phyloP scores from a whole-genome alignment of 2,113 vertebrate genomes.

The Typhlomys cinereus region DNA sequence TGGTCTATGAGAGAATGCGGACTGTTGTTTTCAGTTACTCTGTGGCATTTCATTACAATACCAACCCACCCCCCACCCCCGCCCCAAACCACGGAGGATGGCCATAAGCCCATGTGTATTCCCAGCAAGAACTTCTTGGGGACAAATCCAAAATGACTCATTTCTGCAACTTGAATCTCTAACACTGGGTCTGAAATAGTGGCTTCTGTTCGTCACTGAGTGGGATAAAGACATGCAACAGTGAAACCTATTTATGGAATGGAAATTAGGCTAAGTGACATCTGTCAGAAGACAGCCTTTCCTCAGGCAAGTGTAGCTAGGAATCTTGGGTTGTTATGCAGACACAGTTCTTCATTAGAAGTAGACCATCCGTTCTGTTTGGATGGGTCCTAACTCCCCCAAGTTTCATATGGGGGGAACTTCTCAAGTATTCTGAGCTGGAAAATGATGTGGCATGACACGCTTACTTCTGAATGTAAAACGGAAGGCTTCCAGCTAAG shows the following conservation, averaged over 20 bases:
- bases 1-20: neutral
- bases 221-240: constrained; percentile 15
- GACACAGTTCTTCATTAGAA: constrained; percentile 5
- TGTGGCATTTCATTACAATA: neutral
- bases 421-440: constrained; percentile 10
- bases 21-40: neutral
- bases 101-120: neutral
- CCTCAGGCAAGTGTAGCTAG: neutral
- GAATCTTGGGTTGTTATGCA: neutral
- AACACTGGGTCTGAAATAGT: constrained; percentile 13
- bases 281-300: constrained; percentile 46
- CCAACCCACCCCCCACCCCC: too few relatives aligned
- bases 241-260: constrained; percentile 47
- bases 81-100: neutral
- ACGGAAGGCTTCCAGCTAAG: neutral
- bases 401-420: neutral
- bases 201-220: constrained; percentile 35
- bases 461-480: neutral
- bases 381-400: neutral
- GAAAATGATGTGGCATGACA: neutral
- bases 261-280: constrained; percentile 54
- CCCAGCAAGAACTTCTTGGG: constrained; percentile 35
- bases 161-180: constrained; percentile 54
- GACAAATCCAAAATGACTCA: constrained; percentile 61
- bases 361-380: neutral